These are phyloP conservation scores for Pitangus sulphuratus DNA, from an alignment of 2,797 vertebrate genomes.

Conservation along the genomic window DNA sequence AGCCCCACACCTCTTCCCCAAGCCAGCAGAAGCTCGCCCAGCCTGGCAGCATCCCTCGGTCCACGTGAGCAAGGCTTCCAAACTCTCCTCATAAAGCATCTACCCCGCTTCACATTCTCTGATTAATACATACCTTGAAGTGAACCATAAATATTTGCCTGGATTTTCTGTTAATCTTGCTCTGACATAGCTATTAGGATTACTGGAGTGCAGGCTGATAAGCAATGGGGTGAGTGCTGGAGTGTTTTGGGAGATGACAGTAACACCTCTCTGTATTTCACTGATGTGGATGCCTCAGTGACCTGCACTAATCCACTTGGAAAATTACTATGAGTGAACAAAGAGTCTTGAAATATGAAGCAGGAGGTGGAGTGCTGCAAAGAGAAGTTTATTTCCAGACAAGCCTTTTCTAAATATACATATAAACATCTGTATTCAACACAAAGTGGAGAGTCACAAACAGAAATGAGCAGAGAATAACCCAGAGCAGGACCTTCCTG, in stretches of 20 bases:
- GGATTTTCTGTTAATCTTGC: constrained; percentile 42
- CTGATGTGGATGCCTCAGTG: constrained; percentile 17
- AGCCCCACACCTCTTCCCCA: background rate
- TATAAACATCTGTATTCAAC: background rate
- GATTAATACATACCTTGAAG: background rate
- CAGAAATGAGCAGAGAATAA: background rate
- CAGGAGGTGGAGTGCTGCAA: background rate
- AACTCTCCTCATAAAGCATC: background rate
- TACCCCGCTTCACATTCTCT: background rate
- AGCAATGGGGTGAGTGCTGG: background rate
- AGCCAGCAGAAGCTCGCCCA: background rate
- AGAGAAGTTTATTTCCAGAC: constrained; percentile 13
- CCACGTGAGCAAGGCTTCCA: background rate
- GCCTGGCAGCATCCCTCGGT: background rate
- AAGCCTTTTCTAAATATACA: background rate
- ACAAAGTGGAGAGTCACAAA: background rate
- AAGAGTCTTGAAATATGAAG: background rate
- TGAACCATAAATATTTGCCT: constrained; percentile 36
- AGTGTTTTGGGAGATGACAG: constrained; percentile 22
- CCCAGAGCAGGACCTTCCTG: background rate
- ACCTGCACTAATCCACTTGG: constrained; percentile 21
- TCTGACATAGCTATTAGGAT: constrained; percentile 45
- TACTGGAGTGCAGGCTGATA: constrained; percentile 25
- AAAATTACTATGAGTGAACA: constrained; percentile 31
- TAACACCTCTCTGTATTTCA: constrained; percentile 8